Conservation (phyloP, 1,140 invertebrate species). For the Amphibalanus amphitrite region DNA sequence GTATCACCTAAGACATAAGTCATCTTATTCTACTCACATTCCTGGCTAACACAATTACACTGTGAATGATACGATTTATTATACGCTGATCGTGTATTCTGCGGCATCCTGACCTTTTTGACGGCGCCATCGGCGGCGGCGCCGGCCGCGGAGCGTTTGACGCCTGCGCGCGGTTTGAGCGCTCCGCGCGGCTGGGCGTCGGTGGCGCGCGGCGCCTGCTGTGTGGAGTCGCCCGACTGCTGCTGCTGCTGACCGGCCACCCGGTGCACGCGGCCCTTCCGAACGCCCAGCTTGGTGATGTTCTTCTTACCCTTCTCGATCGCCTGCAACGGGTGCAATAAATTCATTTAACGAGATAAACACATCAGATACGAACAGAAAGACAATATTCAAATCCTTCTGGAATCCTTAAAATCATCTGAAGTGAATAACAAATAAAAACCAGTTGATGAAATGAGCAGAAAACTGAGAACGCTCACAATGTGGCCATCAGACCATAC, state of each 20-base stretch:
- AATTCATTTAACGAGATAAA: too few relatives aligned
- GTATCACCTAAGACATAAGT: neutral
- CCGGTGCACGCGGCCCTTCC: slow-evolving; percentile 53
- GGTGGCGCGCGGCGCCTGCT: slow-evolving; percentile 21
- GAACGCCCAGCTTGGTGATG: slow-evolving; percentile 27
- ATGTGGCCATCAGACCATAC: too few relatives aligned
- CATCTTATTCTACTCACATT: neutral
- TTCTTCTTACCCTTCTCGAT: slow-evolving; percentile 4
- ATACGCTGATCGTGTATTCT: neutral
- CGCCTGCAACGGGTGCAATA: too few relatives aligned
- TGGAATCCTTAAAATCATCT: too few relatives aligned
- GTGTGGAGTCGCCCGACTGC: slow-evolving; percentile 29
- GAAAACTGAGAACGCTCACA: too few relatives aligned
- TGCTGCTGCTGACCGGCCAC: slow-evolving; percentile 57
- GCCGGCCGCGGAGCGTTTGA: neutral
- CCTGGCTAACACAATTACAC: too few relatives aligned
- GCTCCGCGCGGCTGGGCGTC: neutral
- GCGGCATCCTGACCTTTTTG: neutral
- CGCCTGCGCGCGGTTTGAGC: neutral
- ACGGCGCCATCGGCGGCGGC: neutral
- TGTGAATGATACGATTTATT: too few relatives aligned
- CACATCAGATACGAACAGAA: too few relatives aligned
- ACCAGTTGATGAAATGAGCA: too few relatives aligned
- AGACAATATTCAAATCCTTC: too few relatives aligned
- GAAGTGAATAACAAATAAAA: too few relatives aligned